Evolutionary conservation across 2,797 vertebrate species (phyloP).

Genomic region (Xenopus petersii): DNA sequence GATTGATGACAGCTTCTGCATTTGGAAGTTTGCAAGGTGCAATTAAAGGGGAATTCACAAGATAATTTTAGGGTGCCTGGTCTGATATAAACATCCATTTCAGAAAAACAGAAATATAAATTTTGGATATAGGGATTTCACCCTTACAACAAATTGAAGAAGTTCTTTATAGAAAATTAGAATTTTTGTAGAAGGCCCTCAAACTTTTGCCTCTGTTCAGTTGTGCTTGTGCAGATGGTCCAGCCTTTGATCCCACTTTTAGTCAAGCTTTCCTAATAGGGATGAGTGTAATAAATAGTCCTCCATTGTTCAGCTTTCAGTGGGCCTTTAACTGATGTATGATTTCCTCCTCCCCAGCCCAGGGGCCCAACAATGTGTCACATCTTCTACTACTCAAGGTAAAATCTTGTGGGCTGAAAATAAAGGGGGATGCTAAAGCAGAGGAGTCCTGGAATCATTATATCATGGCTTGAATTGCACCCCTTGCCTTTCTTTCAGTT

Average conservation of each 20-base stretch:
- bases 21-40: conserved; percentile 1
- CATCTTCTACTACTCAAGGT: conserved; percentile 24
- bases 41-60: too few relatives aligned
- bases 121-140: too few relatives aligned
- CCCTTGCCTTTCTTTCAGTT: neutral
- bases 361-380: conserved; percentile 35
- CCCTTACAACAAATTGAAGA: too few relatives aligned
- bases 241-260: conserved; percentile 42
- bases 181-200: too few relatives aligned
- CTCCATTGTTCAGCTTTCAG: conserved; percentile 44
- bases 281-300: conserved; percentile 42
- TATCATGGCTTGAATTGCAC: too few relatives aligned
- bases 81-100: too few relatives aligned
- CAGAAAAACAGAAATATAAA: too few relatives aligned
- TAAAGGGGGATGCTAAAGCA: neutral
- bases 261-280: conserved; percentile 37
- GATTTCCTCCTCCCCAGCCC: conserved; percentile 41
- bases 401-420: neutral
- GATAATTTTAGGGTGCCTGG: too few relatives aligned
- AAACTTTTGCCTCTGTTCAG: conserved; percentile 25
- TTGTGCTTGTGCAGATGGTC: conserved; percentile 36
- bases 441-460: neutral
- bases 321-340: conserved; percentile 40
- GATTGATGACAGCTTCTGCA: conserved; percentile 29
- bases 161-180: too few relatives aligned